Evolutionary conservation across 2,113 vertebrate genomes (phyloP).

Genomic region (Entomyzon cyanotis): DNA sequence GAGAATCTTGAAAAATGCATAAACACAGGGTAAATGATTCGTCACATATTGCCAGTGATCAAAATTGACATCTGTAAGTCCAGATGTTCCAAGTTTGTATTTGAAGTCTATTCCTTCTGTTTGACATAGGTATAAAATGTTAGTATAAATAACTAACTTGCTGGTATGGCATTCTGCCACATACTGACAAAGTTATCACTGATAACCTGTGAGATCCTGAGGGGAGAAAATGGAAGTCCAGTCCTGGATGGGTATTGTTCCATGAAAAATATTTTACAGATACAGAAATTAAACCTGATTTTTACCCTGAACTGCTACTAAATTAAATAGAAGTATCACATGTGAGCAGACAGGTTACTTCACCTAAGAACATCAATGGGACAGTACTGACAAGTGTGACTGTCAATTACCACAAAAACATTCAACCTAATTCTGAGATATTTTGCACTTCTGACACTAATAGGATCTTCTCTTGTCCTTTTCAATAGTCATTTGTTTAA

Average conservation of each 20-base stretch:
- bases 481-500: neutral
- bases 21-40: neutral
- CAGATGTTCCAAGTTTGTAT: neutral
- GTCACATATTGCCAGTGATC: neutral
- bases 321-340: neutral
- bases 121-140: neutral
- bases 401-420: neutral
- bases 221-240: neutral
- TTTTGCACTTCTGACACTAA: neutral
- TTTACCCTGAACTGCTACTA: neutral
- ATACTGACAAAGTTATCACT: neutral
- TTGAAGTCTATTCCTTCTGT: neutral
- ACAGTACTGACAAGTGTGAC: neutral
- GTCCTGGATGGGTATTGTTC: neutral
- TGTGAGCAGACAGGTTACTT: neutral
- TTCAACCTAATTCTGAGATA: neutral
- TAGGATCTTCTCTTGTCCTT: neutral
- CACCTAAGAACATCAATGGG: accelerated
- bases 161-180: neutral
- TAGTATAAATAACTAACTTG: neutral
- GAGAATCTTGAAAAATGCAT: neutral
- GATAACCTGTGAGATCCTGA: neutral
- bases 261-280: neutral
- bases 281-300: neutral
- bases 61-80: neutral